A percentile compares a stretch with the other conserved stretches of the same genome.
Evolutionary conservation across 37 sponge, comb jelly and placozoan species (phyloP).

Genomic region (Tethya wilhelma): DNA sequence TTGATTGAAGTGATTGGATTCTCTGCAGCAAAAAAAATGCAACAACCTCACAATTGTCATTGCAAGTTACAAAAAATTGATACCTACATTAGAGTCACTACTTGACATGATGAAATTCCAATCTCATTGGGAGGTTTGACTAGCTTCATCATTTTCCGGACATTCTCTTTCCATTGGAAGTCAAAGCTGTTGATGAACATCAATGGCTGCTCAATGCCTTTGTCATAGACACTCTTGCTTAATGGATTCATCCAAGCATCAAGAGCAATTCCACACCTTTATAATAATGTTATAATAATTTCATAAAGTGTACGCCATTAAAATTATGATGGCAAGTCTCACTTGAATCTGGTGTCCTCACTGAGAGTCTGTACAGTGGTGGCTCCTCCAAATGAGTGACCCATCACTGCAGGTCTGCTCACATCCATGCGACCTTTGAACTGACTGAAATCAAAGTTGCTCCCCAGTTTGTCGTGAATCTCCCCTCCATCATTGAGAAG

Average conservation of each 20-base stretch:
- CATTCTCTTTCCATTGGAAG: constrained; percentile 68
- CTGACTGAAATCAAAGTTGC: constrained; percentile 49
- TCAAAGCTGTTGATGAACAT: constrained; percentile 73
- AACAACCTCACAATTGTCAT: too few relatives aligned
- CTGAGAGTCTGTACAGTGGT: constrained; percentile 64
- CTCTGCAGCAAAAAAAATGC: constrained; percentile 28
- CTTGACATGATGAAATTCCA: constrained; percentile 19
- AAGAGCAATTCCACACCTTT: constrained; percentile 77
- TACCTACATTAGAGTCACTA: constrained; percentile 53
- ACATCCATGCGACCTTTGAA: constrained; percentile 68
- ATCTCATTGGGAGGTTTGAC: constrained; percentile 33
- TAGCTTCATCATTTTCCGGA: constrained; percentile 49
- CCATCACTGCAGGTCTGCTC: constrained; percentile 54
- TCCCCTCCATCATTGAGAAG: constrained; percentile 48
- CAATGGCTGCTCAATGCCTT: constrained; percentile 53
- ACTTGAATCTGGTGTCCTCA: constrained; percentile 71
- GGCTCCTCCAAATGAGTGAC: constrained; percentile 80
- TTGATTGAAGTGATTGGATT: constrained; percentile 60
- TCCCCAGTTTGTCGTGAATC: constrained; percentile 43
- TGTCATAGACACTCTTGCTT: constrained; percentile 32
- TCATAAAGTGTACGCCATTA: too few relatives aligned
- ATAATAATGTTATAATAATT: neutral
- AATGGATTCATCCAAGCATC: constrained; percentile 78
- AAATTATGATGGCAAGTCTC: too few relatives aligned
- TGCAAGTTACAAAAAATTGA: too few relatives aligned